Evolutionary conservation across 2,113 vertebrate species (phyloP).

Genomic region (Naja naja): DNA sequence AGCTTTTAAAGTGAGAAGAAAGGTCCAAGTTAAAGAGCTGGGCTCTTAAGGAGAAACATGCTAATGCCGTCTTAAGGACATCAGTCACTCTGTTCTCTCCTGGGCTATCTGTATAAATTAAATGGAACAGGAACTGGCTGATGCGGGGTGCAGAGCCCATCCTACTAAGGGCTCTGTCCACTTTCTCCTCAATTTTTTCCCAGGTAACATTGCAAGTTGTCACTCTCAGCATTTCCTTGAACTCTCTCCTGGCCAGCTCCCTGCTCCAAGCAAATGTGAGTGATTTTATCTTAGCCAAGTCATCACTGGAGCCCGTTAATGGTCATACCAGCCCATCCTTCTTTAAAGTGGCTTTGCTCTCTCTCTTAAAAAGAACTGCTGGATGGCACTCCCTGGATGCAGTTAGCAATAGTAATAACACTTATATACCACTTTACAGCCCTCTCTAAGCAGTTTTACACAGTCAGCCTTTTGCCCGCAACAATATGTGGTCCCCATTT

Average conservation of each 20-base stretch:
- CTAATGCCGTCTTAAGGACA: neutral
- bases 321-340: neutral
- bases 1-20: too few species aligned
- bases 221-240: neutral
- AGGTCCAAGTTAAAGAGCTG: neutral
- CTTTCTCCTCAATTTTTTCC: neutral
- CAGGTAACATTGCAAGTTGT: neutral
- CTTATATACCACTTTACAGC: too few species aligned
- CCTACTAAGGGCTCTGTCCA: neutral
- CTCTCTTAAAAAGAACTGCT: neutral
- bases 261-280: neutral
- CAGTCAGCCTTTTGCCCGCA: too few species aligned
- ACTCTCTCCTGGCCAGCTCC: neutral
- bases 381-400: neutral
- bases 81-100: neutral
- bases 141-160: neutral
- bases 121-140: neutral
- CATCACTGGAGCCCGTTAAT: neutral
- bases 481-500: too few species aligned
- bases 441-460: too few species aligned
- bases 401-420: neutral
- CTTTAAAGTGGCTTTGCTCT: neutral
- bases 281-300: neutral
- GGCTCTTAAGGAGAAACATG: neutral
- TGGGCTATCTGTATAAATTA: neutral